Evolutionary conservation across 2,113 vertebrate species (phyloP), one percentile per base, ranked within the genome.

Genomic region (Pelmatolapia mariae): DNA sequence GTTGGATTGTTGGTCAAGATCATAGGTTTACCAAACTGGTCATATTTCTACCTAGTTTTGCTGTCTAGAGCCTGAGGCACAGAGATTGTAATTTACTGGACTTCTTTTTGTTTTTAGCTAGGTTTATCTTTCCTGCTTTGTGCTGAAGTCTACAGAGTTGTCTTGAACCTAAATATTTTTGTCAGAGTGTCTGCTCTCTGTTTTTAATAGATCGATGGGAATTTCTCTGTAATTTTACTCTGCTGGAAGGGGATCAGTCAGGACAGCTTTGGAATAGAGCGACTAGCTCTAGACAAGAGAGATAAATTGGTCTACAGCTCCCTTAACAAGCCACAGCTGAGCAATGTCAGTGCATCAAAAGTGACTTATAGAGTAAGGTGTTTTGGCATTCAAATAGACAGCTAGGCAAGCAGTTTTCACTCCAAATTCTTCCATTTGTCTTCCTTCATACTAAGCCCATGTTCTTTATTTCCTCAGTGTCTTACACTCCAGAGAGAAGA

Each of bases 271-370:
- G 86, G 81, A 90, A 85, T 80, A 80, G 45, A 83, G 54, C 10
- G 11, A 71, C 57, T 63, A 83, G 78, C 79, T 92, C 73, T 33
- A 84, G 52, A 93, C 84, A 80, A 86, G 80, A 81, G 52, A 57
- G 83, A 86, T 68, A 87, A 83, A 81, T 83, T 38, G 57, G 45
- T 82, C 47, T 78, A 81, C 59, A 84, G 24, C 54, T 89, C 47
- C 3, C 33, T 85, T 89, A 90, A 89, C 89, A 85, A 85, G 89
- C 82, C 86, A 86, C 91, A 94, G 89, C 90, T 94, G 92, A 83
- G 54, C 40, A 82, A 82, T 81, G 40, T n/a, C 40, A 63, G 38
- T 18, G 71, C 54, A 80, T 81, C 83, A 87, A 66, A 86, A 61
- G 82, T 43, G 29, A 57, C 82, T 87, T 86, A 87, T 86, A 89